Percentiles rank a stretch among this genome's conserved stretches.
Conservation (phyloP, 2,888 invertebrate species). For the Stictocephala bisonia region DNA sequence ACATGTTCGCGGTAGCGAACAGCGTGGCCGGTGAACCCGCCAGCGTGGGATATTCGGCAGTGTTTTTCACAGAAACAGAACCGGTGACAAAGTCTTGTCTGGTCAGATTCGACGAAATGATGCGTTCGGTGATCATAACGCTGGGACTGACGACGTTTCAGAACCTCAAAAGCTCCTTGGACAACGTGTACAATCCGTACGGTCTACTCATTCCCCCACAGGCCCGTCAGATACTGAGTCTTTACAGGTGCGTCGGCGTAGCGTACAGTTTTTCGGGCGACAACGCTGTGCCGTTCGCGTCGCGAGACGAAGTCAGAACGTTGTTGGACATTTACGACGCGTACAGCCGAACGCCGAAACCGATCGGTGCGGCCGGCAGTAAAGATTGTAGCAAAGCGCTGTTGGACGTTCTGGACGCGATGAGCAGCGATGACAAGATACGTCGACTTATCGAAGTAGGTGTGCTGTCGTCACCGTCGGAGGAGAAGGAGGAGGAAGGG, state of each 20-base stretch:
- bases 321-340: neutral
- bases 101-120: slow-evolving; percentile 17
- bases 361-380: no score
- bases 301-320: neutral
- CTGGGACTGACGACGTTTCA: neutral
- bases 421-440: no score
- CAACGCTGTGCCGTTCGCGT: neutral
- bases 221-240: neutral
- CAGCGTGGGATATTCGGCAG: neutral
- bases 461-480: neutral
- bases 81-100: slow-evolving; percentile 2
- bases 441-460: neutral
- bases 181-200: neutral
- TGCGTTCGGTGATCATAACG: slow-evolving; percentile 15
- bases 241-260: slow-evolving; percentile 2
- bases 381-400: neutral
- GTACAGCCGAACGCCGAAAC: neutral
- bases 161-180: neutral
- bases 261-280: neutral
- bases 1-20: neutral
- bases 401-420: neutral
- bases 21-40: neutral
- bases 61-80: slow-evolving; percentile 2
- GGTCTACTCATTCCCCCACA: slow-evolving; percentile 2
- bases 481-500: neutral